These are phyloP conservation scores for Heliangelus exortis DNA, from an alignment of 2,797 vertebrate species.

Conservation along the genomic window DNA sequence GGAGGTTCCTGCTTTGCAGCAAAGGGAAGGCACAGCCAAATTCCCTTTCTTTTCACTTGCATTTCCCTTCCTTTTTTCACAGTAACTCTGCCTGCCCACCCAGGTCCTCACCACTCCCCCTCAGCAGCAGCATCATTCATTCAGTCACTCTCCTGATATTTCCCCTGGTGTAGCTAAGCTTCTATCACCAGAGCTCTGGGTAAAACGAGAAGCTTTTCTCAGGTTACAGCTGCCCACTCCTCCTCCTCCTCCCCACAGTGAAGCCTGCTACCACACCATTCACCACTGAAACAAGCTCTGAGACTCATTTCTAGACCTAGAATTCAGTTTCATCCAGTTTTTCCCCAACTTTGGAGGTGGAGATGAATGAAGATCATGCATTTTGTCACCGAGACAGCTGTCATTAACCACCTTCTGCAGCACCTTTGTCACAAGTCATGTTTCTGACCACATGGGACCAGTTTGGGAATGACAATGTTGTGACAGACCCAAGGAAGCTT, in stretches of 20 bases:
- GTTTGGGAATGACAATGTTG: background rate
- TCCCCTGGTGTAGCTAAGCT: conserved; percentile 10
- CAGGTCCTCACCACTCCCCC: background rate
- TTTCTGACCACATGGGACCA: background rate
- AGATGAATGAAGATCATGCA: background rate
- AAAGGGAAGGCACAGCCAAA: background rate
- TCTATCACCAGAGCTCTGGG: background rate
- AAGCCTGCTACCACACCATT: background rate
- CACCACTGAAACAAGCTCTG: background rate
- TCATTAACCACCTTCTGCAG: background rate
- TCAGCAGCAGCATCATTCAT: background rate
- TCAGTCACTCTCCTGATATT: background rate
- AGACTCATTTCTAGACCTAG: background rate
- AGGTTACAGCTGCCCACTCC: background rate
- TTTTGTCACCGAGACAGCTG: background rate
- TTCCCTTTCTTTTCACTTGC: background rate
- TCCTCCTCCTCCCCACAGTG: background rate
- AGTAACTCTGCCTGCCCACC: background rate
- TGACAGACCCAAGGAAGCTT: background rate
- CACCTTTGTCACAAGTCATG: fast-evolving
- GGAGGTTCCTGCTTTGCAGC: background rate
- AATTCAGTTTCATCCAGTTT: background rate
- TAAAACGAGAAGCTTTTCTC: conserved; percentile 7
- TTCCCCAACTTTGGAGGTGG: background rate
- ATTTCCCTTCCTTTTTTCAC: background rate